Evolutionary conservation across 2,113 vertebrate genomes (phyloP).

Genomic region (Chaetops frenatus): DNA sequence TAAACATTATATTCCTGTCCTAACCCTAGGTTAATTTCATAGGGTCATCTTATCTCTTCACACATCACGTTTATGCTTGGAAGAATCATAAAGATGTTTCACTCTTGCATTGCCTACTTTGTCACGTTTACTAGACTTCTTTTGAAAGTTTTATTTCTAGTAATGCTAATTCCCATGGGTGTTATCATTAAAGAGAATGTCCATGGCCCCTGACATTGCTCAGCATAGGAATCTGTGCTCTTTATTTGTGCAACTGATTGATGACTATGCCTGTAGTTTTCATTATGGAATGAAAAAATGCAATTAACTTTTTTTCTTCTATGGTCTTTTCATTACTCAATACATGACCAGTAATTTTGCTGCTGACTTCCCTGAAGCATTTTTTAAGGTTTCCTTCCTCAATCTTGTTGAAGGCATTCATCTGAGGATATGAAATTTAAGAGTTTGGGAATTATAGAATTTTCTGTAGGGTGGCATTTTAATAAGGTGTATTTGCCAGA

Average conservation of each 20-base stretch:
- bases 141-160: not conserved
- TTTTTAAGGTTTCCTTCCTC: not conserved
- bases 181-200: not conserved
- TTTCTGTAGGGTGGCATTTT: not conserved
- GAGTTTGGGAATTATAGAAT: not conserved
- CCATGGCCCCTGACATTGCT: not conserved
- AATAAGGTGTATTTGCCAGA: not conserved
- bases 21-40: not conserved
- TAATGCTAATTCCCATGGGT: not conserved
- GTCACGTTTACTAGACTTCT: not conserved
- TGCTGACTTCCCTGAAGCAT: not conserved
- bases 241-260: conserved; percentile 8
- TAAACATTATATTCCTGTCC: not conserved
- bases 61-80: not conserved
- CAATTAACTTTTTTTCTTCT: not conserved
- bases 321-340: not conserved
- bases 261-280: not conserved
- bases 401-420: conserved; percentile 8
- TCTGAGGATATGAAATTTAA: not conserved
- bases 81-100: not conserved
- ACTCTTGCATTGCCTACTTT: not conserved
- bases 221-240: not conserved
- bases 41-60: not conserved
- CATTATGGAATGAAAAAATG: not conserved
- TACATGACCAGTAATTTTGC: conserved; percentile 3